Evolutionary conservation across 2,797 vertebrate species (phyloP).

Genomic region (Sylvia borin): DNA sequence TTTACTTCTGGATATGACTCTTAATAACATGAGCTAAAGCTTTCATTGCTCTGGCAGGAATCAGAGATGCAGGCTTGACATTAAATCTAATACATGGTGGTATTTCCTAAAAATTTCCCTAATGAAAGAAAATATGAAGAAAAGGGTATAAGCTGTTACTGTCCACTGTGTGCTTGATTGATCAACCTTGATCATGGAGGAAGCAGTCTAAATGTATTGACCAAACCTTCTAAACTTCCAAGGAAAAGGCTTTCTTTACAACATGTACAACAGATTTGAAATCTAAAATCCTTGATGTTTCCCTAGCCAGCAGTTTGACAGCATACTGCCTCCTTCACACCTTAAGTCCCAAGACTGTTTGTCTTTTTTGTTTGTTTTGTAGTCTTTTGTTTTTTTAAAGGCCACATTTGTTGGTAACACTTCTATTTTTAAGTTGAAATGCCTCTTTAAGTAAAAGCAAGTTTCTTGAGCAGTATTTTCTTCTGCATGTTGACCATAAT

Average conservation of each 20-base stretch:
- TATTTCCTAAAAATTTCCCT: not conserved
- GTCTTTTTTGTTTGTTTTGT: not conserved
- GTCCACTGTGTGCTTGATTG: not conserved
- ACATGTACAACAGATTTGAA: not conserved
- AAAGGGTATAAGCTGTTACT: not conserved
- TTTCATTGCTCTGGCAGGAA: not conserved
- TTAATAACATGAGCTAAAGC: not conserved
- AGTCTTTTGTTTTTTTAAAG: not conserved
- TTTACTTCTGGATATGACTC: not conserved
- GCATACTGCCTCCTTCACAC: not conserved
- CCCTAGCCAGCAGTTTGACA: not conserved
- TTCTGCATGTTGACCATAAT: not conserved
- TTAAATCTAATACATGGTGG: not conserved
- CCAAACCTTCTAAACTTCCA: not conserved
- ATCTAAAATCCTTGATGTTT: not conserved
- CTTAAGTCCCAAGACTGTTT: not conserved
- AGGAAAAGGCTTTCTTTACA: not conserved
- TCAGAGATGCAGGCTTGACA: not conserved
- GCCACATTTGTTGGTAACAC: not conserved
- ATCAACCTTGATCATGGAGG: not conserved
- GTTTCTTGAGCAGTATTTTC: not conserved
- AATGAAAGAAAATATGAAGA: not conserved
- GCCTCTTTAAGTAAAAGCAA: not conserved
- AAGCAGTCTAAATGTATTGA: not conserved
- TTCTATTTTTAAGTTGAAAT: not conserved